Conservation (phyloP, 2,888 invertebrate genomes). For the Caenorhabditis sulstoni region DNA sequence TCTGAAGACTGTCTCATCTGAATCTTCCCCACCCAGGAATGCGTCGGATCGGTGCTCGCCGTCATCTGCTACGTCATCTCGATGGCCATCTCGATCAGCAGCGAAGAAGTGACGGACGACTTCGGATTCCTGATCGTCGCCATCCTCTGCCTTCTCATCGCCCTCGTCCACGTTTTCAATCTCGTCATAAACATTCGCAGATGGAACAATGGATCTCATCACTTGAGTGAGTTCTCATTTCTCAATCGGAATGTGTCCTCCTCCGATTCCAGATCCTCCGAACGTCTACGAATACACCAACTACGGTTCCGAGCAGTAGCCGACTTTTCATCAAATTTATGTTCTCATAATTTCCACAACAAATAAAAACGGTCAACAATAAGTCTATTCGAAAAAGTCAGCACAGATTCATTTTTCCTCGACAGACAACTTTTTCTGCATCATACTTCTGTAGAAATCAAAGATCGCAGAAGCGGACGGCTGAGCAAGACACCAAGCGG, state of each 20-base stretch:
- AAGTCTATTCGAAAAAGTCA: constrained; percentile 4
- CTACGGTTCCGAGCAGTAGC: constrained; percentile 33
- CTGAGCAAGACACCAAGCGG: constrained; percentile 42
- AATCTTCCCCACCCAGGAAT: constrained; percentile 26
- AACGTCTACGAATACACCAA: constrained; percentile 42
- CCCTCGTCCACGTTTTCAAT: constrained; percentile 38
- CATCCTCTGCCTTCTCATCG: constrained; percentile 34
- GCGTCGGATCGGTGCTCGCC: constrained; percentile 35
- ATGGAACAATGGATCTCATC: constrained; percentile 54
- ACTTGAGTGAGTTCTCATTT: constrained; percentile 24
- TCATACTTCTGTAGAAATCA: constrained; percentile 43
- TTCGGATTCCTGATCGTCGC: constrained; percentile 44
- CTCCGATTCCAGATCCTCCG: constrained; percentile 38
- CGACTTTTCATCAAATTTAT: no score
- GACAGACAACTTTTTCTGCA: constrained; percentile 44
- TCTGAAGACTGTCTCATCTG: not conserved
- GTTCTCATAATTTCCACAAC: not conserved
- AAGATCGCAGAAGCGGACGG: constrained; percentile 47
- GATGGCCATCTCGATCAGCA: constrained; percentile 36
- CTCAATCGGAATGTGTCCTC: no score
- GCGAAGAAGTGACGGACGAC: constrained; percentile 53
- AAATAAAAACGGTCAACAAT: constrained; percentile 15
- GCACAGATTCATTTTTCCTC: constrained; percentile 13
- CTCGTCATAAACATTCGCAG: constrained; percentile 38
- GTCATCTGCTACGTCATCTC: constrained; percentile 48